Conservation (phyloP, 2,888 invertebrate genomes). For the Melanophora roralis region DNA sequence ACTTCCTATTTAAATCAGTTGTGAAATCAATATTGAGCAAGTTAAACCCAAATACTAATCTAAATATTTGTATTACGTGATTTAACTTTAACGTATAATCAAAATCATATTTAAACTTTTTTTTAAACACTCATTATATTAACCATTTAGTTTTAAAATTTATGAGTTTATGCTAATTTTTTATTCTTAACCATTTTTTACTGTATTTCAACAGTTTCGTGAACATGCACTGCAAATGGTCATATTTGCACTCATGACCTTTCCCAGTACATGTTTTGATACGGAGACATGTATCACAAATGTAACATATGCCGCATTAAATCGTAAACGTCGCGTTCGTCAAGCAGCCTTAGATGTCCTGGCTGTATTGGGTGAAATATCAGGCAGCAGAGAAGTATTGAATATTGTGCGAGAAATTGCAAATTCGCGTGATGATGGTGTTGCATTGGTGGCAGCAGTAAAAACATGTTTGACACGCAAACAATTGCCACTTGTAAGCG, state of each 20-base stretch:
- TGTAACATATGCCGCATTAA: conserved; percentile 77
- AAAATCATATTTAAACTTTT: not conserved
- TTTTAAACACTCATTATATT: not conserved
- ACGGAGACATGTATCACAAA: conserved; percentile 76
- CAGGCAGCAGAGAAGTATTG: conserved; percentile 81
- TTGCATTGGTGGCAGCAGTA: conserved; percentile 82
- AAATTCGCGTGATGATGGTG: conserved; percentile 76
- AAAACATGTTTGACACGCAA: conserved; percentile 85
- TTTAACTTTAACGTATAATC: not conserved
- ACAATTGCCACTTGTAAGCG: conserved; percentile 84
- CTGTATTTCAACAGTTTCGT: conserved; percentile 79
- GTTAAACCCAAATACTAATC: no score
- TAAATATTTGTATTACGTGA: no score
- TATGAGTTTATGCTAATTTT: conserved; percentile 14
- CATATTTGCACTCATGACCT: conserved; percentile 86
- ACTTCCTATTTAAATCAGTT: no score
- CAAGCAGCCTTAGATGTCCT: conserved; percentile 88
- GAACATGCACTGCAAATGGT: conserved; percentile 87
- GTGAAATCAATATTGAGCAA: no score
- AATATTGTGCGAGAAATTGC: conserved; percentile 81
- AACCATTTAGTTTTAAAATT: not conserved
- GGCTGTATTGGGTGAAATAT: conserved; percentile 86
- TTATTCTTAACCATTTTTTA: not conserved
- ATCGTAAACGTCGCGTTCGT: conserved; percentile 84
- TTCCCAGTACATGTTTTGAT: conserved; percentile 87